phyloP scores from a whole-genome alignment of 1,140 invertebrate species.

The Bilobella aurantiaca region DNA sequence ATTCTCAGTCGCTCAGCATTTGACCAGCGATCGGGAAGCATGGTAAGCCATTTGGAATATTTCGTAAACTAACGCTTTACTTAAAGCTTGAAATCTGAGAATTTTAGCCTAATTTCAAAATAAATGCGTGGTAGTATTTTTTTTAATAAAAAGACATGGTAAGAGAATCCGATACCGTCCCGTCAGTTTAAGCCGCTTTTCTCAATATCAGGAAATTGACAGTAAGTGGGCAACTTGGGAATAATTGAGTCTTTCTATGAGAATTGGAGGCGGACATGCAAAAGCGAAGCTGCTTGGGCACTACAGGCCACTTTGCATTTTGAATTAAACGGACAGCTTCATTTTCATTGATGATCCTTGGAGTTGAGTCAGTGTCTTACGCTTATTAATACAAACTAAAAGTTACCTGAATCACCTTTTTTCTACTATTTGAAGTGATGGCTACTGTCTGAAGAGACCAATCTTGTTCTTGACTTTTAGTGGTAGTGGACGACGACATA shows the following conservation, averaged over 20 bases:
- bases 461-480: background rate
- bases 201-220: too few species aligned
- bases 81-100: background rate
- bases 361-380: background rate
- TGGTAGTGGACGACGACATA: background rate
- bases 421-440: too few species aligned
- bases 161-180: too few species aligned
- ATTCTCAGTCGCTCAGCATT: conserved; percentile 76
- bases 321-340: background rate
- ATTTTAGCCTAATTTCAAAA: background rate
- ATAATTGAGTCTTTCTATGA: too few species aligned
- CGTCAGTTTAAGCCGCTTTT: background rate
- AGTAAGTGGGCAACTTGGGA: too few species aligned
- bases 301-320: conserved; percentile 5
- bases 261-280: too few species aligned
- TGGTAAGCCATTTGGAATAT: conserved; percentile 23
- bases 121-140: background rate
- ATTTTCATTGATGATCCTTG: background rate
- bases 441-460: too few species aligned
- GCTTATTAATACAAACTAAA: background rate
- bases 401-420: background rate
- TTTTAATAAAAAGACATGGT: background rate
- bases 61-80: background rate
- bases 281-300: too few species aligned
- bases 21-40: conserved; percentile 44